These are phyloP conservation scores for Saguinus midas DNA, from an alignment of 2,113 vertebrate genomes.

Conservation along the genomic window DNA sequence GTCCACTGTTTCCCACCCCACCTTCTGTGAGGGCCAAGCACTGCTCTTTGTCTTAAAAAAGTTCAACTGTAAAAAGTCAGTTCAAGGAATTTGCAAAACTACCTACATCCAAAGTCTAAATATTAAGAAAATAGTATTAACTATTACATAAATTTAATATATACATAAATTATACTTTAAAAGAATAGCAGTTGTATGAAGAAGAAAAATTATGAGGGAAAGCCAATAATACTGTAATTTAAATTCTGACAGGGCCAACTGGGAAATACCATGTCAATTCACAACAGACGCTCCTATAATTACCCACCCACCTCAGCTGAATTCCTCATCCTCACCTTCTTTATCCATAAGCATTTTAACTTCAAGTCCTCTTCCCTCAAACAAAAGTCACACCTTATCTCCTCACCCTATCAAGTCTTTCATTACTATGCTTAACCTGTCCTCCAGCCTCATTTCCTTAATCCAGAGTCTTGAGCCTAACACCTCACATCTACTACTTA, in stretches of 20 bases:
- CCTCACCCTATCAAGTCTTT: neutral
- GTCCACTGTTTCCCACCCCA: no score
- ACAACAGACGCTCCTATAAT: neutral
- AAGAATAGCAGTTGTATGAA: neutral
- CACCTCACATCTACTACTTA: neutral
- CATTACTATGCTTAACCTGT: neutral
- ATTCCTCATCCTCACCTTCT: neutral
- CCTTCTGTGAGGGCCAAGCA: neutral
- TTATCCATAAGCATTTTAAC: neutral
- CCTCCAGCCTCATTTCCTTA: neutral
- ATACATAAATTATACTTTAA: no score
- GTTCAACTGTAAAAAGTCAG: neutral
- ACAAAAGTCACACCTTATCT: neutral
- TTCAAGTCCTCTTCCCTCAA: neutral
- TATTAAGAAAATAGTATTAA: conserved; percentile 4
- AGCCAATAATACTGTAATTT: neutral
- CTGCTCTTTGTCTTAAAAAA: neutral
- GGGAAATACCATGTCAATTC: neutral
- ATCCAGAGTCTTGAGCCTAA: neutral
- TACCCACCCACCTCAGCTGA: neutral
- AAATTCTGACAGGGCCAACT: neutral
- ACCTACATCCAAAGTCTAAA: conserved; percentile 3
- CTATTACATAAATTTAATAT: neutral
- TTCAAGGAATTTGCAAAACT: neutral
- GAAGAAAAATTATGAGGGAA: neutral